phyloP scores from a whole-genome alignment of 2,797 vertebrate genomes.

The Premnoplex brunnescens region DNA sequence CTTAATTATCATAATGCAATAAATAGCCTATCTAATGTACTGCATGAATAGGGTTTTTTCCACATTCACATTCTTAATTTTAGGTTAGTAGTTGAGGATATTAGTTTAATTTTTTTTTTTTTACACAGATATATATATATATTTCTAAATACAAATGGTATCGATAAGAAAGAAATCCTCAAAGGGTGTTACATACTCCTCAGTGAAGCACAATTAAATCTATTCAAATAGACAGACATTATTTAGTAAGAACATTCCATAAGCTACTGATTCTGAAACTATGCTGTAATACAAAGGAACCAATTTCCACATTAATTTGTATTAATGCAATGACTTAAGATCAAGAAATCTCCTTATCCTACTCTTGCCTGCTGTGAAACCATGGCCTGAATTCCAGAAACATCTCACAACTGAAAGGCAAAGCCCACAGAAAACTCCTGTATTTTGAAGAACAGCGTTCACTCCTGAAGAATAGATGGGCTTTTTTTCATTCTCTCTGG shows the following conservation, averaged over 20 bases:
- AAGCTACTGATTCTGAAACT: slow-evolving; percentile 29
- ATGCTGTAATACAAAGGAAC: slow-evolving; percentile 33
- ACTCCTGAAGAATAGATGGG: neutral
- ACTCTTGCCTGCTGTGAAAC: slow-evolving; percentile 3
- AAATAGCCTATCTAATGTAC: neutral
- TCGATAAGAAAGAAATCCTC: slow-evolving; percentile 9
- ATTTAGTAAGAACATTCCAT: slow-evolving; percentile 21
- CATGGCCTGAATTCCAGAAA: slow-evolving; percentile 3
- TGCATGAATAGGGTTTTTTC: neutral
- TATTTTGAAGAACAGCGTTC: neutral
- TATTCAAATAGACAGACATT: neutral
- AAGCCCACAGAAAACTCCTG: neutral
- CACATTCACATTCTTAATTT: neutral
- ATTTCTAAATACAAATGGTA: slow-evolving; percentile 34
- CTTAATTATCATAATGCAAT: neutral
- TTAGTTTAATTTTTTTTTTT: neutral
- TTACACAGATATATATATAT: neutral
- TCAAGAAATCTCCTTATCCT: slow-evolving; percentile 26
- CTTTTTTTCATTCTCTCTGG: neutral
- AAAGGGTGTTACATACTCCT: neutral
- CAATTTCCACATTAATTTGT: slow-evolving; percentile 59
- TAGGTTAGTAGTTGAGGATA: neutral
- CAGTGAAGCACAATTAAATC: slow-evolving; percentile 8
- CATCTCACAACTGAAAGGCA: neutral
- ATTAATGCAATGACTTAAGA: slow-evolving; percentile 33